Evolutionary conservation across 1,140 invertebrate species (phyloP).

Genomic region (Zaprionus capensis): DNA sequence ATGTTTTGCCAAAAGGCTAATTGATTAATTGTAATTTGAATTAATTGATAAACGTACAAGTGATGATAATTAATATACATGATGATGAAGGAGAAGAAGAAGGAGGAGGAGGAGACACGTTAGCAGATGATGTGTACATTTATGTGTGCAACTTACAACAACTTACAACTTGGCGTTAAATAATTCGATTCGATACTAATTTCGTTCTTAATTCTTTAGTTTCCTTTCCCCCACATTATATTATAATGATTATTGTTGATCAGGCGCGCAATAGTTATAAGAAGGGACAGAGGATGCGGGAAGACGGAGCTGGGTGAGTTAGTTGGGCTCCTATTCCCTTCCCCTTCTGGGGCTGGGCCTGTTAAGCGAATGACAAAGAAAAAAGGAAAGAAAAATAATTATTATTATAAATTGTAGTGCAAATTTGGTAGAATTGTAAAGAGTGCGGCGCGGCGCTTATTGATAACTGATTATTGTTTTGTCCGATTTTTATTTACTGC

Average conservation of each 20-base stretch:
- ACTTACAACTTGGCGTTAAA: conserved; percentile 21
- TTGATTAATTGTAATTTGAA: conserved; percentile 38
- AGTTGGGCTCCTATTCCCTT: neutral
- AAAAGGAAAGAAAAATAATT: neutral
- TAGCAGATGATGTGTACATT: neutral
- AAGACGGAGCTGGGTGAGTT: neutral
- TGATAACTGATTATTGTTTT: conserved; percentile 40
- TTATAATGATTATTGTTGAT: neutral
- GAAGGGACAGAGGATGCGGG: neutral
- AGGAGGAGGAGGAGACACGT: too few relatives aligned
- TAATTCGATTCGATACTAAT: neutral
- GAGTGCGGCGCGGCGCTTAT: conserved; percentile 41
- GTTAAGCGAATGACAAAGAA: conserved; percentile 8
- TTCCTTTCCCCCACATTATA: neutral
- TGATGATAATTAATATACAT: conserved; percentile 51
- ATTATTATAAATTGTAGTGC: conserved; percentile 24
- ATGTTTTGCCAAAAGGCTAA: conserved; percentile 33
- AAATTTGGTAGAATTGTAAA: conserved; percentile 43
- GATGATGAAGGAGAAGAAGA: conserved; percentile 13
- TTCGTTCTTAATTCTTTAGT: conserved; percentile 3
- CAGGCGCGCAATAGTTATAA: neutral
- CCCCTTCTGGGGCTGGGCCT: neutral
- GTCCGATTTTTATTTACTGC: conserved; percentile 35
- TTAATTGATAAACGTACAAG: conserved; percentile 63
- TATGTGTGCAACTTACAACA: conserved; percentile 17